Base-by-base conservation (phyloP, 1,140 invertebrate genomes). In the Neodiprion pinetum region DNA sequence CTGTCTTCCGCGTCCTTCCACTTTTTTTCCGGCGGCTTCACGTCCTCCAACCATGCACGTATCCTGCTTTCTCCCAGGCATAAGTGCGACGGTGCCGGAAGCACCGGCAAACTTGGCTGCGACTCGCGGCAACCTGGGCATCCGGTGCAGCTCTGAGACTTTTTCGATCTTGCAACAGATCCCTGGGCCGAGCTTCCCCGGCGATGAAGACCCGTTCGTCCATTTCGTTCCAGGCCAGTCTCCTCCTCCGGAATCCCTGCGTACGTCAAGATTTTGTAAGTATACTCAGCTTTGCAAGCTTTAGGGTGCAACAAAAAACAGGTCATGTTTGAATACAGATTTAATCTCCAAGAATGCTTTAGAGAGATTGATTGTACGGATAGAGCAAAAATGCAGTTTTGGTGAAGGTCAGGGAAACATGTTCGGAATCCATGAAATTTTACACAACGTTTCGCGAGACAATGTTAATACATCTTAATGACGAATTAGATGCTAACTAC, bases 201-300 rank as follows among this genome's bases (percentile, higher is more conserved):
- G 88, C 79, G 75, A 84, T 86, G 53, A 61, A 61, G 53, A 8
- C 53, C n/a, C 65, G 88, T 84, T 71, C 90, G 87, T 76, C 80
- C 47, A 61, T 66, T 81, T 23, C 78, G 80, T 23, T 86, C 85
- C 7, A 80, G 81, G 2, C 23, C 11, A n/a, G 65, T 88, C 77
- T 92, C 92, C 85, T 96, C 95, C 88, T 97, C 96, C 3, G 94
- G 94, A 80, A 97, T 97, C 73, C 93, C 87, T 85, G 71, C 4
- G n/a, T 14, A 61, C 8, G n/a, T 5, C 53, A 61, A 5, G 53
- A 61, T 61, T 40, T 40, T 40, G 5, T 40, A 40, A 40, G 28
- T 40, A 40, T 40, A 40, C 28, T 40, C 1, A 5, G 28, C 28
- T 40, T 2, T 40, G 28, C 28, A 40, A 40, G 28, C 28, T 40